Evolutionary conservation across 2,888 invertebrate genomes (phyloP), one percentile per base, ranked within the genome.

Genomic region (Dicroscelio sp.): DNA sequence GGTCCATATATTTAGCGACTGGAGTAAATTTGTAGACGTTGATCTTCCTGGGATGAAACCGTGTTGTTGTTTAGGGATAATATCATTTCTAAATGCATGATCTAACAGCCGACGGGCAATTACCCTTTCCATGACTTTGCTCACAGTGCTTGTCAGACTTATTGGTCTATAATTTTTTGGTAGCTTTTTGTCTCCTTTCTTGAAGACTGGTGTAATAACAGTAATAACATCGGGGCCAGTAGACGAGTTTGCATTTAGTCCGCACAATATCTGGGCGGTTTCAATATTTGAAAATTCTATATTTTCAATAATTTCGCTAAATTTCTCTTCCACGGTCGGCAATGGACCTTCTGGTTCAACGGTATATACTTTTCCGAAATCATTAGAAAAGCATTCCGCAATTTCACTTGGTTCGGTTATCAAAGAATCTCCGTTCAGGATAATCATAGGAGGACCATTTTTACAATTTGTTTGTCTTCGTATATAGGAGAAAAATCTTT

Each of bases 121-220:
- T n/a, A 38, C 14, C 25, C 38, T 14, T 14, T 69, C 69, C 38
- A 38, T 69, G 5, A 31, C 69, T 25, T 69, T 69, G 69, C 69
- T 38, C 12, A 69, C 69, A 23, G 38, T 69, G 38, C 69, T 69
- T 10, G 69, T 69, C 23, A 69, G 38, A 17, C 69, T 69, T 14
- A 69, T 69, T 2, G 69, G 69, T 23, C 69, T 20, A n/a, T 38
- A 69, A 38, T 69, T 69, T 25, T 12, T 30, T 1, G 30, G 10
- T 1, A 30, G 63, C 17, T 27, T 23, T 17, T 38, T 35, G 38
- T 38, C 38, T 1, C 69, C 69, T 23, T 27, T 23, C 25, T 69
- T 69, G 30, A 23, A 31, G 17, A 69, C 23, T 14, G 69, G 69
- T 8, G 69, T 69, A 12, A 69, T 38, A 3, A 23, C 20, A 1